phyloP scores from a whole-genome alignment of 2,113 vertebrate genomes.

The Pygoscelis antarcticus region DNA sequence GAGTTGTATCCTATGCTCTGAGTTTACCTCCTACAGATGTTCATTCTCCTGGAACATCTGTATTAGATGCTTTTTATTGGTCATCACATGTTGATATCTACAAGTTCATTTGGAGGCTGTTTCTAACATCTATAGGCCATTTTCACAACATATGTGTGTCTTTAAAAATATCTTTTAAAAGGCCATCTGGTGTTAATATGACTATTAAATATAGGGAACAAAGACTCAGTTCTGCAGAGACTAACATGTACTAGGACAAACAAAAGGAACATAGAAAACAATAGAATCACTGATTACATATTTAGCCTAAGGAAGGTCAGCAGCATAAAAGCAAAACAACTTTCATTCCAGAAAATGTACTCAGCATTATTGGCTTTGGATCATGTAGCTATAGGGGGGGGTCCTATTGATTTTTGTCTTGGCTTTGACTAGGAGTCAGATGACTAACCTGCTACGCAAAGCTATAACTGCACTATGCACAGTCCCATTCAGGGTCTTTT shows the following conservation, averaged over 20 bases:
- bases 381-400: conserved; percentile 52
- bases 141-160: not conserved
- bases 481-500: not conserved
- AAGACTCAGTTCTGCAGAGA: not conserved
- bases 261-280: not conserved
- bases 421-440: conserved; percentile 11
- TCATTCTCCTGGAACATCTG: not conserved
- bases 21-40: not conserved
- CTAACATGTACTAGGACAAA: not conserved
- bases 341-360: conserved; percentile 61
- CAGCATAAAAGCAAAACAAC: conserved; percentile 24
- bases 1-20: not conserved
- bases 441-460: conserved; percentile 64
- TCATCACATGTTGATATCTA: not conserved
- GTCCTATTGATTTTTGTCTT: conserved; percentile 65
- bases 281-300: conserved; percentile 21
- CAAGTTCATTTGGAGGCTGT: not conserved
- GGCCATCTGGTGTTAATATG: not conserved
- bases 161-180: not conserved
- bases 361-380: conserved; percentile 63
- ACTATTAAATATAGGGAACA: not conserved
- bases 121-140: not conserved
- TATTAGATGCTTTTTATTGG: not conserved
- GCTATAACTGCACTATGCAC: conserved; percentile 22
- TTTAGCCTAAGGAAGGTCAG: conserved; percentile 49